Evolutionary conservation across 1,140 invertebrate species (phyloP).

Genomic region (Macrobrachium nipponense): DNA sequence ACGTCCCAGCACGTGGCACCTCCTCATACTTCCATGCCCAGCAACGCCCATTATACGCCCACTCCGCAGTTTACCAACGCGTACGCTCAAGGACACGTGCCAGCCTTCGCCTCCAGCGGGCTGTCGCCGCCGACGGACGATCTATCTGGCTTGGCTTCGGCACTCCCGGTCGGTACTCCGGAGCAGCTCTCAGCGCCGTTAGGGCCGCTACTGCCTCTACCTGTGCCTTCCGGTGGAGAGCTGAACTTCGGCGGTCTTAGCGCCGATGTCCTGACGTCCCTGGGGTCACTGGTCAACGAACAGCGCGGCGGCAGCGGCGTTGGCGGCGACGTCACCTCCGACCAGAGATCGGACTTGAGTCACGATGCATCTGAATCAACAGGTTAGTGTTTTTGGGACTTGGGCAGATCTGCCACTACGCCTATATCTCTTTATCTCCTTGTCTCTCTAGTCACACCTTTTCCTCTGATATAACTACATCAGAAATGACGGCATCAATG

Average conservation of each 20-base stretch:
- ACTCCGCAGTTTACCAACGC: neutral
- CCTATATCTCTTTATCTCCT: neutral
- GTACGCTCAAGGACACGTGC: conserved; percentile 1
- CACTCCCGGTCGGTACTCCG: conserved; percentile 10
- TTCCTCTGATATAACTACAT: neutral
- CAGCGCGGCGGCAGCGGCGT: neutral
- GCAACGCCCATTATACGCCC: conserved; percentile 21
- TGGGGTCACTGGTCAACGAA: conserved; percentile 43
- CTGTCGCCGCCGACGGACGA: conserved; percentile 48
- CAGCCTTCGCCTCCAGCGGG: conserved; percentile 29
- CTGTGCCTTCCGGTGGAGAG: conserved; percentile 9
- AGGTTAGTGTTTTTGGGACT: conserved; percentile 11
- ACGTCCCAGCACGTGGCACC: conserved; percentile 5
- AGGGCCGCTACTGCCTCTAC: conserved; percentile 29
- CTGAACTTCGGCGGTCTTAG: conserved; percentile 30
- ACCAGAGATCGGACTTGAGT: neutral
- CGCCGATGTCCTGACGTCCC: conserved; percentile 41
- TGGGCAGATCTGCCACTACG: neutral
- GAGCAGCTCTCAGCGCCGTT: conserved; percentile 2
- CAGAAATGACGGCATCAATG: no score
- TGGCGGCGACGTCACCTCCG: no score
- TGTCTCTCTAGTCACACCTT: neutral
- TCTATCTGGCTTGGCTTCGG: conserved; percentile 22
- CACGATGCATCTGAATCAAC: conserved; percentile 17
- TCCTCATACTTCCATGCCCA: conserved; percentile 23